A percentile compares a stretch with the other conserved stretches of the same genome.
These are phyloP conservation scores for Cryptophagus acutangulus DNA, from an alignment of 2,888 invertebrate genomes.

Conservation along the genomic window DNA sequence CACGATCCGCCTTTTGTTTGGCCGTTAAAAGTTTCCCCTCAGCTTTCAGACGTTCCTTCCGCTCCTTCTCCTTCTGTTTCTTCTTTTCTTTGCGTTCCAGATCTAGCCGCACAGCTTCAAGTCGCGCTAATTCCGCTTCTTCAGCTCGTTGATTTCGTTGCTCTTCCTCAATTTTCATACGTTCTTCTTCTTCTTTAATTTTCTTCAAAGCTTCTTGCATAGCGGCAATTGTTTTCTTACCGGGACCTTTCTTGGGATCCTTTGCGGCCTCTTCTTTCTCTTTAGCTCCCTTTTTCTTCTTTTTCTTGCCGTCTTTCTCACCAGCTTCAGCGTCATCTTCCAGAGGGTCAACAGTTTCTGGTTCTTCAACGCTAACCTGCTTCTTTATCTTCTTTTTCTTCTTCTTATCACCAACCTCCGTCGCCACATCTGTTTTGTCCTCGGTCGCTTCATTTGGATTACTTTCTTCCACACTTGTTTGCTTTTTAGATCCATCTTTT, in stretches of 20 bases:
- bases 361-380: constrained; percentile 39
- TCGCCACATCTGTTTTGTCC: constrained; percentile 25
- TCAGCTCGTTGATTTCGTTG: constrained; percentile 76
- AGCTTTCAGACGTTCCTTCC: constrained; percentile 88
- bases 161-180: constrained; percentile 67
- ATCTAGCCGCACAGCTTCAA: constrained; percentile 74
- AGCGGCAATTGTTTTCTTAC: constrained; percentile 80
- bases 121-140: constrained; percentile 70
- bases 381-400: constrained; percentile 29
- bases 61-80: constrained; percentile 87
- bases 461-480: constrained; percentile 22
- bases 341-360: constrained; percentile 48
- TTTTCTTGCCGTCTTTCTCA: constrained; percentile 34
- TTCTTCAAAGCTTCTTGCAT: constrained; percentile 91
- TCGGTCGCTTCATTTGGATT: constrained; percentile 11
- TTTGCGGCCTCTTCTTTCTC: constrained; percentile 43
- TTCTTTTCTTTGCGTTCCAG: constrained; percentile 77
- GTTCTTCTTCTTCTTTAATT: constrained; percentile 85
- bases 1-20: constrained; percentile 88
- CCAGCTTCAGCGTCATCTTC: constrained; percentile 44
- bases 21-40: constrained; percentile 92
- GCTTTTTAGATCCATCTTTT: constrained; percentile 40
- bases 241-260: constrained; percentile 59
- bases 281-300: constrained; percentile 34
- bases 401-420: constrained; percentile 44